Evolutionary conservation across 2,797 vertebrate species (phyloP).

Genomic region (Emys orbicularis): DNA sequence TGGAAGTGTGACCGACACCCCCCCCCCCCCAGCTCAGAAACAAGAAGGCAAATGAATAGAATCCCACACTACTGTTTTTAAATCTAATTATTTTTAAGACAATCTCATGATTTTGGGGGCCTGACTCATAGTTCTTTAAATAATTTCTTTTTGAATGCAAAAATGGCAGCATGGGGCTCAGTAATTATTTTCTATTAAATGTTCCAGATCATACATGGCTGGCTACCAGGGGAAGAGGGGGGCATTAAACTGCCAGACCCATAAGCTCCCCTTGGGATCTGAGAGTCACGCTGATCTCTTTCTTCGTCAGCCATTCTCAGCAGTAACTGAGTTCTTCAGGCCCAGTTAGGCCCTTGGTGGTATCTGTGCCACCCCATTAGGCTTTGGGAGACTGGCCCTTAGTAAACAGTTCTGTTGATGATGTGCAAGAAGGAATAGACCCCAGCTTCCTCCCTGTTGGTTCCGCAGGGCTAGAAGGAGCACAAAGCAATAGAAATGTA

Average conservation of each 20-base stretch:
- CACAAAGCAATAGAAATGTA: not conserved
- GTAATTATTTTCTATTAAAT: fast-evolving
- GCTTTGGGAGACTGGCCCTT: not conserved
- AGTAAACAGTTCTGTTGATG: not conserved
- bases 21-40: not conserved
- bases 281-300: not conserved
- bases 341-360: not conserved
- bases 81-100: not conserved
- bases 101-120: not conserved
- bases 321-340: not conserved
- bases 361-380: not conserved
- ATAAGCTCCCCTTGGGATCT: fast-evolving
- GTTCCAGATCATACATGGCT: not conserved
- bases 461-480: not conserved
- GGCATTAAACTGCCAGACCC: not conserved
- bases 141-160: too few species aligned
- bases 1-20: not conserved
- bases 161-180: not conserved
- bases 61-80: not conserved
- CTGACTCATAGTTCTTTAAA: not conserved
- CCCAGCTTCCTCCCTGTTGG: not conserved
- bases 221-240: fast-evolving
- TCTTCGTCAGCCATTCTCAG: not conserved
- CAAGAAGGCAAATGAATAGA: not conserved
- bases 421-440: not conserved